phyloP scores from a whole-genome alignment of 2,888 invertebrate genomes.

The Drosophila borealis region DNA sequence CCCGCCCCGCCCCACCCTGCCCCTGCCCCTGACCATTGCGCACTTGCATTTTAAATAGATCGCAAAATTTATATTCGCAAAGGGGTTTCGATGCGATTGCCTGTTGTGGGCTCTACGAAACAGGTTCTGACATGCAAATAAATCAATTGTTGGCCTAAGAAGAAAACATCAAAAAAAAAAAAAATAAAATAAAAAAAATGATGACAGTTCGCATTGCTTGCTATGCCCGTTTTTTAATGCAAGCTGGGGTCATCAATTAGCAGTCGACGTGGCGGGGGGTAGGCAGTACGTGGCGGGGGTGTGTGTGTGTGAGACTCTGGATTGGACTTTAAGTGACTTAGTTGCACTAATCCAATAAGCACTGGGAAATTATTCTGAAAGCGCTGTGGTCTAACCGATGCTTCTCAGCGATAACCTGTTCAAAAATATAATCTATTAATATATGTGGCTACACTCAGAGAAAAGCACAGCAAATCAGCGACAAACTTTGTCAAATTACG shows the following conservation, averaged over 20 bases:
- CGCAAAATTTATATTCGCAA: slow-evolving; percentile 34
- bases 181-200: slow-evolving; percentile 3
- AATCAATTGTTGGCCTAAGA: slow-evolving; percentile 35
- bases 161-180: slow-evolving; percentile 15
- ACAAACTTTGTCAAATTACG: background rate
- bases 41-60: slow-evolving; percentile 46
- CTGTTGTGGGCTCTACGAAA: slow-evolving; percentile 20
- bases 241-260: slow-evolving; percentile 20
- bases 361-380: slow-evolving; percentile 23
- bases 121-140: slow-evolving; percentile 45
- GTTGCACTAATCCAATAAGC: slow-evolving; percentile 38
- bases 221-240: background rate
- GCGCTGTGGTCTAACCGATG: slow-evolving; percentile 3
- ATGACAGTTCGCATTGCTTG: slow-evolving; percentile 5
- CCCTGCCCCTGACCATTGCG: background rate
- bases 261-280: background rate
- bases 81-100: slow-evolving; percentile 31
- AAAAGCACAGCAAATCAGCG: background rate
- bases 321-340: slow-evolving; percentile 13
- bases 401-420: slow-evolving; percentile 47
- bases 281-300: background rate
- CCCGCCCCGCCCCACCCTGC: background rate
- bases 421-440: slow-evolving; percentile 16
- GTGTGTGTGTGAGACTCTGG: slow-evolving; percentile 1
- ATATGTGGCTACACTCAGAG: slow-evolving; percentile 1